Evolutionary conservation across 1,140 invertebrate species (phyloP).

Genomic region (Orius insidiosus): DNA sequence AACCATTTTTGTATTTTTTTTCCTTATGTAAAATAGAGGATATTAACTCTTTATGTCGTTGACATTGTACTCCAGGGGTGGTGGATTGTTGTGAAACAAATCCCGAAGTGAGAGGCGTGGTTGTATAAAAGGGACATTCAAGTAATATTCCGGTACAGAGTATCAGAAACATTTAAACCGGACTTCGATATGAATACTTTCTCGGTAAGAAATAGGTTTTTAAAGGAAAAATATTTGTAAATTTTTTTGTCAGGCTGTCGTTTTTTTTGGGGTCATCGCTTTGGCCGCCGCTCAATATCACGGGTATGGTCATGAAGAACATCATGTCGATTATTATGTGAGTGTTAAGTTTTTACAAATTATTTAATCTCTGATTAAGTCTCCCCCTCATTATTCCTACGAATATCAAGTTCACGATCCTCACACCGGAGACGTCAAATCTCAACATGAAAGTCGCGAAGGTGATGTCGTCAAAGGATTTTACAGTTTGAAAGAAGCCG

Average conservation of each 20-base stretch:
- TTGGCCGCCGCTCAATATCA: neutral
- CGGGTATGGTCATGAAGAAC: neutral
- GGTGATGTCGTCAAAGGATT: constrained; percentile 15
- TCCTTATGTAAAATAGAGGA: too few species aligned
- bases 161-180: neutral
- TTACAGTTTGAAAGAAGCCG: constrained; percentile 17
- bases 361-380: constrained; percentile 1
- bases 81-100: too few species aligned
- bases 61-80: too few species aligned
- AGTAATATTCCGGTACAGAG: neutral
- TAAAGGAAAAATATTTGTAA: too few species aligned
- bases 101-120: too few species aligned
- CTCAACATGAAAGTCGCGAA: constrained; percentile 14
- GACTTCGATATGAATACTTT: too few species aligned
- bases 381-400: constrained; percentile 16
- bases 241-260: neutral
- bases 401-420: constrained; percentile 16
- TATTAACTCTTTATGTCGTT: too few species aligned
- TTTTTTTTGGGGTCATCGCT: neutral
- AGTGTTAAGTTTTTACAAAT: neutral
- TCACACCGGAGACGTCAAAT: constrained; percentile 18
- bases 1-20: too few species aligned
- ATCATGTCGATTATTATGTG: neutral
- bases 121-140: too few species aligned
- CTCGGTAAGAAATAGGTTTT: too few species aligned